A percentile compares a stretch with the other conserved stretches of the same genome.
phyloP scores from a whole-genome alignment of 2,888 invertebrate genomes.

The Leucozona laternaria region DNA sequence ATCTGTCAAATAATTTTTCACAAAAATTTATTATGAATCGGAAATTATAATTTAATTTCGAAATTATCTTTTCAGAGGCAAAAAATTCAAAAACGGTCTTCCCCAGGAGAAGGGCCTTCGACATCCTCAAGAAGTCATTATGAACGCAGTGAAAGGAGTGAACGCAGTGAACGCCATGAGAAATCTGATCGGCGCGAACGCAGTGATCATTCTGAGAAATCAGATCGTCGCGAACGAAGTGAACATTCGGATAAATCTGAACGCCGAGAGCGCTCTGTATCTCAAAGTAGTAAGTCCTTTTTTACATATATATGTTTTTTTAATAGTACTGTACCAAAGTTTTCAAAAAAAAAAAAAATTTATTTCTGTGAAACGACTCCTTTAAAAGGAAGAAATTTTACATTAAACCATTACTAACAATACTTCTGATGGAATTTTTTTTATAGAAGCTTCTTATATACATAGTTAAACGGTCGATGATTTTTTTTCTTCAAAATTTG shows the following conservation, averaged over 20 bases:
- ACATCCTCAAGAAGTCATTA: constrained; percentile 33
- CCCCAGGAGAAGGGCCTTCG: constrained; percentile 46
- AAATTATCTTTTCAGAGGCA: constrained; percentile 21
- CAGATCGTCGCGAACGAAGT: not conserved
- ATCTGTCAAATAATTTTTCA: too few relatives aligned
- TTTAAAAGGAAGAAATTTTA: too few relatives aligned
- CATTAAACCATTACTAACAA: too few relatives aligned
- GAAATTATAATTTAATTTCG: too few relatives aligned
- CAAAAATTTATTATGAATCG: too few relatives aligned
- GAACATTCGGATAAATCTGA: not conserved
- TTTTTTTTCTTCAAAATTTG: too few relatives aligned
- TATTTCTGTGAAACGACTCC: too few relatives aligned
- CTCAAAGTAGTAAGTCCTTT: constrained; percentile 41
- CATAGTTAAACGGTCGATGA: too few relatives aligned
- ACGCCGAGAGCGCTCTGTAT: constrained; percentile 1
- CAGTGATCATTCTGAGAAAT: constrained; percentile 5
- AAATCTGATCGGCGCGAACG: constrained; percentile 12
- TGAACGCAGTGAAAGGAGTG: constrained; percentile 21
- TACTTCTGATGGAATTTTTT: too few relatives aligned
- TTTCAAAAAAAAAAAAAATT: too few relatives aligned
- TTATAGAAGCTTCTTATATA: too few relatives aligned
- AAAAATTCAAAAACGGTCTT: constrained; percentile 48
- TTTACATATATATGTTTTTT: not conserved
- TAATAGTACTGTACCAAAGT: too few relatives aligned
- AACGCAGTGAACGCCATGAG: constrained; percentile 12